These are phyloP conservation scores for Drosophila neotestacea DNA, from an alignment of 2,888 invertebrate genomes.

Conservation along the genomic window DNA sequence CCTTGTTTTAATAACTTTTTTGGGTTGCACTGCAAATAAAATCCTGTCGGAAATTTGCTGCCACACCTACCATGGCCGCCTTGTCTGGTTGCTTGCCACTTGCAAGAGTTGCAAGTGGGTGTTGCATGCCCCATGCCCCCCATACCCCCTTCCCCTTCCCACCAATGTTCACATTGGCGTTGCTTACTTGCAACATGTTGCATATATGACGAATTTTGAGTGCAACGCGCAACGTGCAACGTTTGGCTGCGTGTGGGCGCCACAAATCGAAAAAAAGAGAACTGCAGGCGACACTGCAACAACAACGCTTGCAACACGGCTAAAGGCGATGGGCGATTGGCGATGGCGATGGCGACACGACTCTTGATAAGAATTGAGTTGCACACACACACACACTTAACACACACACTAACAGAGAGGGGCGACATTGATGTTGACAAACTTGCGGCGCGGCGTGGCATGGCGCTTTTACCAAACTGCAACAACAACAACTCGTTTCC, in stretches of 20 bases:
- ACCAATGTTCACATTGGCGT: constrained; percentile 16
- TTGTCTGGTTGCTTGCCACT: constrained; percentile 1
- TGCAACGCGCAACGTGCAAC: constrained; percentile 33
- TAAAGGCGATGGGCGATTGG: constrained; percentile 48
- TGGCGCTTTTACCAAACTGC: constrained; percentile 41
- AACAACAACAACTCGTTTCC: constrained; percentile 25
- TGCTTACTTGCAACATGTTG: constrained; percentile 54
- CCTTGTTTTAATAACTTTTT: neutral
- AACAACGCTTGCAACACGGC: constrained; percentile 42
- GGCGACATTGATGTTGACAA: constrained; percentile 73
- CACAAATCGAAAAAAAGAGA: constrained; percentile 30
- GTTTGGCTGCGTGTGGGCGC: constrained; percentile 74
- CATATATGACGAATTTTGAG: constrained; percentile 76
- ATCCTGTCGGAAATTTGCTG: constrained; percentile 67
- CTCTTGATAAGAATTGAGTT: constrained; percentile 74
- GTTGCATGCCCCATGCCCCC: constrained; percentile 38
- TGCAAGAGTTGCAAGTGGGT: constrained; percentile 61
- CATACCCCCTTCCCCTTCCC: constrained; percentile 2
- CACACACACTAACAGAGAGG: constrained; percentile 13
- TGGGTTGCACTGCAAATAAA: constrained; percentile 44
- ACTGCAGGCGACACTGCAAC: constrained; percentile 14
- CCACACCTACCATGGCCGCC: constrained; percentile 68
- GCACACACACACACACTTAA: constrained; percentile 27
- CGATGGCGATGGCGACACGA: constrained; percentile 67
- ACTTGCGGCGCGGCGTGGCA: constrained; percentile 49